Conservation (phyloP, 2,888 invertebrate species). For the Athalia rosae region DNA sequence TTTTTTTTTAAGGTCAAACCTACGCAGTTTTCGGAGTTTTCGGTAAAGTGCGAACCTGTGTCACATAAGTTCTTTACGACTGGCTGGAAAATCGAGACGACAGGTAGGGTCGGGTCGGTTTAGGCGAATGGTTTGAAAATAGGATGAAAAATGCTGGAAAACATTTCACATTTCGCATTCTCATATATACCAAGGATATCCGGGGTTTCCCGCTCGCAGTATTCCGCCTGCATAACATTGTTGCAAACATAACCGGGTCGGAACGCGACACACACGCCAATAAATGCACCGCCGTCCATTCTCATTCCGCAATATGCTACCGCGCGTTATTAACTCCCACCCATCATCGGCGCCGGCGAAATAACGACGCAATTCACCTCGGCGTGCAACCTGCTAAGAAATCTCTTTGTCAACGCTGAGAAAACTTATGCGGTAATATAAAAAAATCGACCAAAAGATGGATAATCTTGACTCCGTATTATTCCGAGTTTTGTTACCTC, state of each 20-base stretch:
- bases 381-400: neutral
- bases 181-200: constrained; percentile 18
- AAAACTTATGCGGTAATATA: neutral
- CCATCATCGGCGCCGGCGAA: neutral
- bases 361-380: neutral
- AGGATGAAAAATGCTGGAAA: constrained; percentile 23
- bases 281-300: constrained; percentile 26
- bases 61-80: constrained; percentile 55
- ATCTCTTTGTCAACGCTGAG: neutral
- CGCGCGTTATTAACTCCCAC: constrained; percentile 4
- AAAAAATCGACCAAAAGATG: neutral
- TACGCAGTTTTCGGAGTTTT: constrained; percentile 7
- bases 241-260: neutral
- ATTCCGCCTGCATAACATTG: neutral
- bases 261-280: constrained; percentile 21
- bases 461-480: constrained; percentile 23
- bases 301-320: neutral
- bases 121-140: constrained; percentile 46
- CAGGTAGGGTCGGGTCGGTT: constrained; percentile 49
- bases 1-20: neutral
- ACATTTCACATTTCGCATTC: constrained; percentile 35
- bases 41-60: constrained; percentile 62
- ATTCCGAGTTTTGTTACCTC: neutral
- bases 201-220: neutral
- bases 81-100: constrained; percentile 54